phyloP scores from a whole-genome alignment of 2,888 invertebrate genomes.

The Coronaproctus castanopsis region DNA sequence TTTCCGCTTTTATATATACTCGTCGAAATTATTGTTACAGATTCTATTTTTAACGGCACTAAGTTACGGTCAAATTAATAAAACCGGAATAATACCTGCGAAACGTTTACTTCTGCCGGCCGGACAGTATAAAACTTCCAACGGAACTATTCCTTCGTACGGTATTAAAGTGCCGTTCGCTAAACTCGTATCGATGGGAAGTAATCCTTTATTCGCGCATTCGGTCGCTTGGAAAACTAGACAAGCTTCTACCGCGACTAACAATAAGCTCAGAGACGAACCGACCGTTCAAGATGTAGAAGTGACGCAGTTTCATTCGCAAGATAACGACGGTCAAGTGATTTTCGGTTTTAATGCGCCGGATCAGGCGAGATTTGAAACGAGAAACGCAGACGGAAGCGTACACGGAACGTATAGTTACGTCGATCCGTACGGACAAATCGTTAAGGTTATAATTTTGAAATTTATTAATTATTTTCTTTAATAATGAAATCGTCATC shows the following conservation, averaged over 20 bases:
- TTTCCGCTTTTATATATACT: too few relatives aligned
- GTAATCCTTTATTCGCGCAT: conserved; percentile 8
- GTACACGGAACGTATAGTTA: conserved; percentile 52
- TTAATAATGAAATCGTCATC: too few relatives aligned
- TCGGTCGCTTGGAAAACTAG: conserved; percentile 11
- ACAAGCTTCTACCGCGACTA: neutral
- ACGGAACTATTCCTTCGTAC: too few relatives aligned
- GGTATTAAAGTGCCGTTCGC: conserved; percentile 7
- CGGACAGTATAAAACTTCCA: too few relatives aligned
- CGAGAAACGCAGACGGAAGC: conserved; percentile 41
- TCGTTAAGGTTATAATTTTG: conserved; percentile 40
- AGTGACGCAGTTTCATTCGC: conserved; percentile 15
- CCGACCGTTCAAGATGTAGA: conserved; percentile 1
- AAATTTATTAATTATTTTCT: too few relatives aligned
- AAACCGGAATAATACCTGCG: too few relatives aligned
- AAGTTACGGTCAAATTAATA: too few relatives aligned
- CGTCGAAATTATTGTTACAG: too few relatives aligned
- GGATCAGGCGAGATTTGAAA: conserved; percentile 51
- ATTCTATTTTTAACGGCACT: too few relatives aligned
- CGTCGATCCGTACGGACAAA: conserved; percentile 36
- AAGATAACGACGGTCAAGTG: conserved; percentile 35
- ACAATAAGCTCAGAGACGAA: neutral
- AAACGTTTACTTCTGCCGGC: too few relatives aligned
- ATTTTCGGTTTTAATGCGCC: conserved; percentile 51
- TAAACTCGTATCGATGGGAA: conserved; percentile 6